Conservation (phyloP, 2,888 invertebrate species). For the Hecatera dysodea region DNA sequence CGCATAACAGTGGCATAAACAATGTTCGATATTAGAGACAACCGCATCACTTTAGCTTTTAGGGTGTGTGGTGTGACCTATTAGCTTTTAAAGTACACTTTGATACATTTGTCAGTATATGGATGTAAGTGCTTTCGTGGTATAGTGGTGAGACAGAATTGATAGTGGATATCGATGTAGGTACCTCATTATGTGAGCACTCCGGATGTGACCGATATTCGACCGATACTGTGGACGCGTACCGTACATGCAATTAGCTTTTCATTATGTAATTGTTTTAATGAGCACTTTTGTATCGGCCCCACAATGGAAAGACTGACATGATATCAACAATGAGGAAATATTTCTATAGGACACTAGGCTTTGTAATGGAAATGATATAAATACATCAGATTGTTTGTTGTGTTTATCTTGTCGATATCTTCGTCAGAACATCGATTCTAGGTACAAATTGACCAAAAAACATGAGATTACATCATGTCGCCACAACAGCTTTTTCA, state of each 20-base stretch:
- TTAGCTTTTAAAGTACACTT: background rate
- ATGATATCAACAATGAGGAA: slow-evolving; percentile 43
- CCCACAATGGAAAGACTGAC: slow-evolving; percentile 38
- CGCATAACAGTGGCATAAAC: slow-evolving; percentile 9
- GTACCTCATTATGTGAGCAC: slow-evolving; percentile 66
- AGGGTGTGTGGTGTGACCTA: background rate
- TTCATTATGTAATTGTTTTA: slow-evolving; percentile 63
- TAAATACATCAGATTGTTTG: slow-evolving; percentile 24
- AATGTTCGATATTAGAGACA: slow-evolving; percentile 19
- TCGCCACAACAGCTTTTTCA: background rate
- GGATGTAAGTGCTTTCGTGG: slow-evolving; percentile 8
- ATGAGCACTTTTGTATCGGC: slow-evolving; percentile 42
- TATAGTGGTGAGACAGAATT: slow-evolving; percentile 55
- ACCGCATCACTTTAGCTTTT: background rate
- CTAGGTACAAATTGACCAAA: slow-evolving; percentile 4
- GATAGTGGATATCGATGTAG: slow-evolving; percentile 63
- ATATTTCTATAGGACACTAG: slow-evolving; percentile 37
- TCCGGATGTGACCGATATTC: slow-evolving; percentile 71
- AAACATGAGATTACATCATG: background rate
- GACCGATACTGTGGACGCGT: slow-evolving; percentile 54
- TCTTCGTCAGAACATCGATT: background rate
- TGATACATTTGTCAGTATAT: background rate
- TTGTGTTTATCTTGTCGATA: slow-evolving; percentile 1
- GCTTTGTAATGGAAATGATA: slow-evolving; percentile 27
- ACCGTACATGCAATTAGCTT: slow-evolving; percentile 61